Evolutionary conservation across 2,797 vertebrate species (phyloP), one percentile per base, ranked within the genome.

Genomic region (Onychomys leucogaster): DNA sequence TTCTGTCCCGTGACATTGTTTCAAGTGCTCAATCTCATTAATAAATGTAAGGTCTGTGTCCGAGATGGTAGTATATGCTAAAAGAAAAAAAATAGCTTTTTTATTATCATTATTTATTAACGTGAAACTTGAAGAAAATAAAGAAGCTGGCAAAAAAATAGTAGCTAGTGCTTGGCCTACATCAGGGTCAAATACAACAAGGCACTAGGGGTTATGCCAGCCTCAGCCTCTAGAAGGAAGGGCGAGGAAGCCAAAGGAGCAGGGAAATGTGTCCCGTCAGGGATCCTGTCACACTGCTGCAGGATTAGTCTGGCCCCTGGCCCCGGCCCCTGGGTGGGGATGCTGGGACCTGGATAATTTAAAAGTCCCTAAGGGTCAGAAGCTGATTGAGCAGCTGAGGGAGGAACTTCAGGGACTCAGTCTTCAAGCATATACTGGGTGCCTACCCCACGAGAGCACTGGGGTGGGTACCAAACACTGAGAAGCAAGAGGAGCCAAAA

Each of bases 51-150:
- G 91, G 57, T 65, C 81, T 91, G 69, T 90, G 52, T 91, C 23
- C 12, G n/a, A 75, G 37, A 80, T 80, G 69, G 76, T 55, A 59
- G 67, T 81, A 83, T 82, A 43, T 77, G 59, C 90, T 94, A 78
- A 43, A 75, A 75, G 27, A 21, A 75, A 75, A 41, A 73, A 73
- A 73, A 23, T 73, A 25, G 19, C 23, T 73, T 43, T 71, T 75
- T 61, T 93, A 46, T 49, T 75, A n/a, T 67, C 7, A 52, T 61
- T 83, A 89, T 94, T 94, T 89, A 90, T 93, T 94, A 87, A 55
- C 73, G 81, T 67, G 82, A 97, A 65, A 73, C 49, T 94, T 96
- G 81, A 96, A 94, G 84, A 90, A 94, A 95, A 92, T 89, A 76
- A 7, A 89, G 25, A 92, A 87, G 71, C 71, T 94, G 46, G 57